phyloP scores from a whole-genome alignment of 2,113 vertebrate species.

The Corythaeola cristata region DNA sequence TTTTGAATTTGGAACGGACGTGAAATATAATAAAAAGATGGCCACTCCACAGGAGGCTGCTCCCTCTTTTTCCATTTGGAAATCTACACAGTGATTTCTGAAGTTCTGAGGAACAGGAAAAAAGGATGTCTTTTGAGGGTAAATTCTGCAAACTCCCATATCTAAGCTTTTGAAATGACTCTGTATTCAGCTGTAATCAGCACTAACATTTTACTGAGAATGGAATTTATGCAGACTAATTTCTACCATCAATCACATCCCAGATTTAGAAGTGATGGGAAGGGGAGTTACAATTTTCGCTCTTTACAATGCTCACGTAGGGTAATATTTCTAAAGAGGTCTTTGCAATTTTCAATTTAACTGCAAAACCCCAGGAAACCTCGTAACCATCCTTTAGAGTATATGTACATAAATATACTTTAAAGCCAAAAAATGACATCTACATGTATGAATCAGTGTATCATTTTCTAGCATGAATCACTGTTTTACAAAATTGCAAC shows the following conservation, averaged over 20 bases:
- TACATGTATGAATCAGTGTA: slow-evolving; percentile 14
- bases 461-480: slow-evolving; percentile 49
- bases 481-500: slow-evolving; percentile 3
- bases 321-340: neutral
- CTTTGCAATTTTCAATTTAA: neutral
- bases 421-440: neutral
- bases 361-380: neutral
- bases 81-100: neutral
- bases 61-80: neutral
- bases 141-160: neutral
- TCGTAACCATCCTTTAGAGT: neutral
- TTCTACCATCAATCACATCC: neutral
- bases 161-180: neutral
- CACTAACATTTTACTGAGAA: neutral
- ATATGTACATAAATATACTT: neutral
- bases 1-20: neutral
- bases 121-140: neutral
- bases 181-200: slow-evolving; percentile 41
- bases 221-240: slow-evolving; percentile 36
- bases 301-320: neutral
- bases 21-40: neutral
- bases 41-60: neutral
- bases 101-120: neutral
- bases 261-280: neutral
- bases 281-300: neutral